Percentiles rank a stretch among this genome's conserved stretches.
phyloP scores from a whole-genome alignment of 2,113 vertebrate species.

The Phalacrocorax carbo region DNA sequence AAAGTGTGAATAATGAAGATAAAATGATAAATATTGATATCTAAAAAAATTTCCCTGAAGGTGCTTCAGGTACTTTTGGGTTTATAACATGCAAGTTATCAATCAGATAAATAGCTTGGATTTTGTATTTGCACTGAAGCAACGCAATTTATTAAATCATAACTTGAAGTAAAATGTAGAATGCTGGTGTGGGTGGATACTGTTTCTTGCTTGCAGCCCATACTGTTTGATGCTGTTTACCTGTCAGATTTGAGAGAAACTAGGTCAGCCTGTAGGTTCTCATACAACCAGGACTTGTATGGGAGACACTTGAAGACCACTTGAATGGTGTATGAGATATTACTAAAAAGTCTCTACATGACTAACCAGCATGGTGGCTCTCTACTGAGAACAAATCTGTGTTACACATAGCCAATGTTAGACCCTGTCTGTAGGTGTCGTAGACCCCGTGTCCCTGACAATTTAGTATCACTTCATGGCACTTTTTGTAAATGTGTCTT shows the following conservation, averaged over 20 bases:
- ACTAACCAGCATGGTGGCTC: background rate
- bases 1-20: background rate
- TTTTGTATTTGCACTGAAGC: background rate
- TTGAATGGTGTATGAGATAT: background rate
- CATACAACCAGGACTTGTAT: background rate
- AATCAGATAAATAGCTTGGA: background rate
- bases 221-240: background rate
- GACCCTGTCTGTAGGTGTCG: background rate
- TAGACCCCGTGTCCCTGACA: background rate
- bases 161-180: background rate
- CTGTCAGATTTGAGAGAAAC: background rate
- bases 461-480: background rate
- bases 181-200: background rate
- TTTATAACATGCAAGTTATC: background rate
- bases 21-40: background rate
- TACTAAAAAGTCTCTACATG: background rate
- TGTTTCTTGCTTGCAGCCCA: background rate
- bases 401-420: background rate
- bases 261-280: background rate
- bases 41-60: background rate
- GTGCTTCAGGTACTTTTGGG: background rate
- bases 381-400: background rate
- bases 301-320: background rate
- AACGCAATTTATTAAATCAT: background rate
- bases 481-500: background rate